Conservation (phyloP, 2,888 invertebrate genomes). For the Anodontia alba region DNA sequence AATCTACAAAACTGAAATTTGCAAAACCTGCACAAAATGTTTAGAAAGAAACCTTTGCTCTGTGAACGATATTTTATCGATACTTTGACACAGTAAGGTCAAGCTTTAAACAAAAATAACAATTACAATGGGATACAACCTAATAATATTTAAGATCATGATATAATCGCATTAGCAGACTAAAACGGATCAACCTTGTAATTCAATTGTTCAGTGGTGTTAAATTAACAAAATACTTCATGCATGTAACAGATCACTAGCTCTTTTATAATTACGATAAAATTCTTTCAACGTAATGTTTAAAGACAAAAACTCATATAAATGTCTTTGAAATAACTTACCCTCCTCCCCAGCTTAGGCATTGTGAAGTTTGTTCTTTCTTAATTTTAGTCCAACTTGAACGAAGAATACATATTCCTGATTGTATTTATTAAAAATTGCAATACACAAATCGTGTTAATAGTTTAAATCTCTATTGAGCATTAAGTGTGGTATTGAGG, state of each 20-base stretch:
- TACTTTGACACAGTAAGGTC: background rate
- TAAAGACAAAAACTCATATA: background rate
- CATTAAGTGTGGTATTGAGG: background rate
- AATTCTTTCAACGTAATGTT: background rate
- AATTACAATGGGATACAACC: background rate
- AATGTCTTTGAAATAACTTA: slow-evolving; percentile 20
- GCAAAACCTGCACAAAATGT: no score
- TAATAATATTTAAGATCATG: slow-evolving; percentile 2
- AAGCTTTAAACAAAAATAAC: background rate
- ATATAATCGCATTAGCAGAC: slow-evolving; percentile 9
- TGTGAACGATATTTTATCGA: background rate
- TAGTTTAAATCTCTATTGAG: slow-evolving; percentile 1
- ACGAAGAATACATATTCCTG: slow-evolving; percentile 40
- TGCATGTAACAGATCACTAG: background rate
- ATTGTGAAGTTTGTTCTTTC: slow-evolving; percentile 23
- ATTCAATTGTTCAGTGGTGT: slow-evolving; percentile 8
- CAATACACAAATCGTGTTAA: slow-evolving; percentile 16
- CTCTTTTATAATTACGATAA: background rate
- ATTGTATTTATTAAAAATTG: slow-evolving; percentile 24
- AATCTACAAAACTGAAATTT: no score
- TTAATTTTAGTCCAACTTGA: background rate
- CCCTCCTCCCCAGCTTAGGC: slow-evolving; percentile 53
- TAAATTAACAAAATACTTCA: background rate
- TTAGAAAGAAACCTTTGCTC: no score
- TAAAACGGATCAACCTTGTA: background rate